These are phyloP conservation scores for Drosophila setosimentum DNA, from an alignment of 2,888 invertebrate genomes.

Conservation along the genomic window DNA sequence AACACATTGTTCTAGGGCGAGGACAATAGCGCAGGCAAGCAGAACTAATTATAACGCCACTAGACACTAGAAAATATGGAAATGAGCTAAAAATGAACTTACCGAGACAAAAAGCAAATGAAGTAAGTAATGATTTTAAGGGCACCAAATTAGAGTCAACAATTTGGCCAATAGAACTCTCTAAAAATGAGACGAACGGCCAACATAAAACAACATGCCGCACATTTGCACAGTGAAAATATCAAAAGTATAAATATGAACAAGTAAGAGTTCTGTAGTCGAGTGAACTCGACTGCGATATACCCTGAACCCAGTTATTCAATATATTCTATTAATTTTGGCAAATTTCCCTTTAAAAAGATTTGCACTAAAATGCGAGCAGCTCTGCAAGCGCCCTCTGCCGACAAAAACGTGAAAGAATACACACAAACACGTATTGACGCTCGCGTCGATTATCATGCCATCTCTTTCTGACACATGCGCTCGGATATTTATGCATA, in stretches of 20 bases:
- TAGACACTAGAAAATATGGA: constrained; percentile 53
- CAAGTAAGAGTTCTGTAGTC: no score
- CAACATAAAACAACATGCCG: constrained; percentile 63
- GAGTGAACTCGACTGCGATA: no score
- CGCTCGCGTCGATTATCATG: no score
- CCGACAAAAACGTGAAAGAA: no score
- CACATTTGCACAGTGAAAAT: constrained; percentile 68
- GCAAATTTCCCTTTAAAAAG: no score
- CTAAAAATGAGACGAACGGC: constrained; percentile 34
- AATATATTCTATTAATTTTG: no score
- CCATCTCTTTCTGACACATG: no score
- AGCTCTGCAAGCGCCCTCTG: no score
- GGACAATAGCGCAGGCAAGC: constrained; percentile 55
- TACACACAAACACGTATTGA: no score
- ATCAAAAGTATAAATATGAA: constrained; percentile 40
- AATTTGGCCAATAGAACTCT: constrained; percentile 13
- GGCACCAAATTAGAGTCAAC: constrained; percentile 3
- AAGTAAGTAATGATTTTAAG: constrained; percentile 60
- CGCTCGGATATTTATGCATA: no score
- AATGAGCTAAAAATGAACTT: constrained; percentile 42
- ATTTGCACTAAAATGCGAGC: no score
- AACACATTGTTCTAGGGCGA: constrained; percentile 52
- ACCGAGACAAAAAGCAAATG: constrained; percentile 61
- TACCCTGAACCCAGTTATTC: no score
- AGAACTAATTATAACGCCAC: constrained; percentile 69